These are phyloP conservation scores for Scaptomyza cyrtandrae DNA, from an alignment of 2,888 invertebrate species.

Conservation along the genomic window DNA sequence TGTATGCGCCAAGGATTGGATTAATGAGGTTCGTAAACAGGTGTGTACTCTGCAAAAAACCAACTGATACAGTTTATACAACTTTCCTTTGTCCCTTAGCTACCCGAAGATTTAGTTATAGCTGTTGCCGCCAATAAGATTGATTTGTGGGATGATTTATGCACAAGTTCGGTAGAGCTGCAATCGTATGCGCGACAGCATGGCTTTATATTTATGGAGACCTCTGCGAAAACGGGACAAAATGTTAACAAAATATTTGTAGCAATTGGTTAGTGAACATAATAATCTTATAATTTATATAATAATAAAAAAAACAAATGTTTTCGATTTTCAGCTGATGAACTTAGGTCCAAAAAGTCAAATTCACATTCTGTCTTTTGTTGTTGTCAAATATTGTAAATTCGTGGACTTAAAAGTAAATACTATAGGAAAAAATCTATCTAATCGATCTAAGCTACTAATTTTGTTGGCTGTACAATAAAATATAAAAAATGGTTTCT, in stretches of 20 bases:
- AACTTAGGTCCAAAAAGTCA: neutral
- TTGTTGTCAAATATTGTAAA: conserved; percentile 7
- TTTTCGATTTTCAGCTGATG: conserved; percentile 14
- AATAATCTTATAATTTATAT: neutral
- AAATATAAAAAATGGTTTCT: neutral
- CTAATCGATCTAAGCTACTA: neutral
- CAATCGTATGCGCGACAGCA: conserved; percentile 21
- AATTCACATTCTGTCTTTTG: neutral
- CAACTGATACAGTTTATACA: neutral
- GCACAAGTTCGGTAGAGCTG: conserved; percentile 18
- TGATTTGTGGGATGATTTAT: conserved; percentile 21
- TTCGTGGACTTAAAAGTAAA: no score
- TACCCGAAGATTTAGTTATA: conserved; percentile 14
- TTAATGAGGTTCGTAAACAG: conserved; percentile 95
- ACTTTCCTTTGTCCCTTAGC: conserved; percentile 2
- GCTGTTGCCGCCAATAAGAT: conserved; percentile 41
- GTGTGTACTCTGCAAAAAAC: conserved; percentile 1
- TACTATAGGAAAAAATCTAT: neutral
- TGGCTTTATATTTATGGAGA: conserved; percentile 44
- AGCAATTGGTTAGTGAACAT: conserved; percentile 13
- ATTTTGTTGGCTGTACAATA: no score
- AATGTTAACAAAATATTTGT: conserved; percentile 27
- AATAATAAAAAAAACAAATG: no score
- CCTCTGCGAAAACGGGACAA: conserved; percentile 32
- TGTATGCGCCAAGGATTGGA: conserved; percentile 99